phyloP scores from a whole-genome alignment of 2,113 vertebrate species.

The Rhabdornis inornatus region DNA sequence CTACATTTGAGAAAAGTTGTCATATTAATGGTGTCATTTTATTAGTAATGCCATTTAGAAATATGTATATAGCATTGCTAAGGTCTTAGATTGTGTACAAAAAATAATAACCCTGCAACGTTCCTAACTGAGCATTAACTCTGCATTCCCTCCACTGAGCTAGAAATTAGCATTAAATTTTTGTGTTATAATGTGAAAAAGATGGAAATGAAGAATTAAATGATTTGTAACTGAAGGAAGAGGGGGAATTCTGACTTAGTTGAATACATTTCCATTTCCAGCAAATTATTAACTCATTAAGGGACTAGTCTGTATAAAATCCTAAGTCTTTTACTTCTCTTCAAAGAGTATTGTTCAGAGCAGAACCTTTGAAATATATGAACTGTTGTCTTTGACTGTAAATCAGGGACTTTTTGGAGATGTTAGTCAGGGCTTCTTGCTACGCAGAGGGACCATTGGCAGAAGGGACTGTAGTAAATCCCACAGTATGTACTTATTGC shows the following conservation, averaged over 20 bases:
- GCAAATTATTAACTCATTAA: constrained; percentile 25
- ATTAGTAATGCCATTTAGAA: not conserved
- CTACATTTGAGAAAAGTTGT: not conserved
- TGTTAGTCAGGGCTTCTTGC: not conserved
- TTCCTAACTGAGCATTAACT: not conserved
- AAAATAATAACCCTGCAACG: not conserved
- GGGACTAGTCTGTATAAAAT: not conserved
- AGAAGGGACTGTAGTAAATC: not conserved
- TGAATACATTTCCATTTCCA: constrained; percentile 13
- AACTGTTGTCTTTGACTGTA: not conserved
- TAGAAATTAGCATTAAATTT: not conserved
- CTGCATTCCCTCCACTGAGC: not conserved
- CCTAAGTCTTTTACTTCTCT: not conserved
- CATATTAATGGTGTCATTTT: not conserved
- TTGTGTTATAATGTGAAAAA: constrained; percentile 6
- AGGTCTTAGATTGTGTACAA: not conserved
- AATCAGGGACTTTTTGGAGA: not conserved
- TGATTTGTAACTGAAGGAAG: not conserved
- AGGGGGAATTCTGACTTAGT: not conserved
- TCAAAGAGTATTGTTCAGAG: not conserved
- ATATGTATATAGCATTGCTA: not conserved
- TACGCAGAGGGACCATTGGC: not conserved
- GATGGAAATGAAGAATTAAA: not conserved
- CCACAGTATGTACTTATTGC: not conserved
- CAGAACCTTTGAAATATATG: not conserved